Evolutionary conservation across 2,797 vertebrate genomes (phyloP).

Genomic region (Argyrosomus regius): DNA sequence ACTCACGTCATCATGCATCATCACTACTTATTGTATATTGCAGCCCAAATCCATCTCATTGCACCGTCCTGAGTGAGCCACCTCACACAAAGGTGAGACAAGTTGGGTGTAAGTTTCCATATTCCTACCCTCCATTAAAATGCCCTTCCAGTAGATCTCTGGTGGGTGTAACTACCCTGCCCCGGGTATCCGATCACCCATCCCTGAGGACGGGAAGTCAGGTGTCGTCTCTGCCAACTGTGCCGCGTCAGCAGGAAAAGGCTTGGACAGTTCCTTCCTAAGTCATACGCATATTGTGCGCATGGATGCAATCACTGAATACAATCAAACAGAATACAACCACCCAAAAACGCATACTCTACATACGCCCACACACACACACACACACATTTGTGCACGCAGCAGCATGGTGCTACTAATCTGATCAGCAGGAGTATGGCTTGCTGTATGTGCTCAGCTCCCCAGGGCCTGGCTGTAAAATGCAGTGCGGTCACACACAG

Average conservation of each 20-base stretch:
- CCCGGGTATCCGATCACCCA: conserved; percentile 28
- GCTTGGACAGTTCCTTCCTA: conserved; percentile 46
- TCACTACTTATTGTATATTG: neutral
- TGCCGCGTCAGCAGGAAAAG: conserved; percentile 60
- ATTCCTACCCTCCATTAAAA: neutral
- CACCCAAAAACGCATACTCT: neutral
- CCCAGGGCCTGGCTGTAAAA: conserved; percentile 51
- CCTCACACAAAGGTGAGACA: conserved; percentile 18
- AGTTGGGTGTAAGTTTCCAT: conserved; percentile 28
- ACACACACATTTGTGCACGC: conserved; percentile 2
- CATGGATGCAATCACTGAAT: neutral
- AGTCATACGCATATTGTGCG: neutral
- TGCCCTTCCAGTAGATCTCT: conserved; percentile 17
- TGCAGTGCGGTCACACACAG: conserved; percentile 49
- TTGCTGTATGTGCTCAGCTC: conserved; percentile 48
- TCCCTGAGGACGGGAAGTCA: conserved; percentile 56
- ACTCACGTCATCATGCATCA: conserved; percentile 5
- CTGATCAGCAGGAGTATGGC: conserved; percentile 62
- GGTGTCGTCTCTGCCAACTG: conserved; percentile 17
- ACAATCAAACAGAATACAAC: neutral
- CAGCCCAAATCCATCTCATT: neutral
- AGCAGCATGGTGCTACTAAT: conserved; percentile 69
- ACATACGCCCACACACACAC: conserved; percentile 11
- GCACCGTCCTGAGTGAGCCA: conserved; percentile 16
- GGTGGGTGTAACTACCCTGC: conserved; percentile 23